These are phyloP conservation scores for Penelope pileata DNA, from an alignment of 2,113 vertebrate genomes.

Conservation along the genomic window DNA sequence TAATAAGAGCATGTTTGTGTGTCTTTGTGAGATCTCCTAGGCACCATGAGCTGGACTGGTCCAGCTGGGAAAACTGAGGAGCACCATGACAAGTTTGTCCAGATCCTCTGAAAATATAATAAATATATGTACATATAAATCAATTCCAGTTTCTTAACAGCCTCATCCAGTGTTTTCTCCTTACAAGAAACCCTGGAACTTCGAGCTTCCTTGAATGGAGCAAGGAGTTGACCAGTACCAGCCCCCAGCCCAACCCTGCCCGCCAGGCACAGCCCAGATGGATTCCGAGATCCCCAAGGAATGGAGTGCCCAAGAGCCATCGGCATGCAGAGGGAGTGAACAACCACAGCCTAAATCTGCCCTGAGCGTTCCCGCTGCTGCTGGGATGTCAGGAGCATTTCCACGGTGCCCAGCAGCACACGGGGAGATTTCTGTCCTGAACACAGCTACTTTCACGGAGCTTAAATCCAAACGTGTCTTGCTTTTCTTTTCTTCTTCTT, in stretches of 20 bases:
- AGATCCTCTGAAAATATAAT: not conserved
- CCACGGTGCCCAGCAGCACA: not conserved
- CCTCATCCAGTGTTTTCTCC: not conserved
- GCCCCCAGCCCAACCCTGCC: too few relatives aligned
- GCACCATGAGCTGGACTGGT: not conserved
- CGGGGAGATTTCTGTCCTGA: not conserved
- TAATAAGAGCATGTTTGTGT: not conserved
- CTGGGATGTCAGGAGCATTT: conserved; percentile 49
- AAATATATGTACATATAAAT: fast-evolving
- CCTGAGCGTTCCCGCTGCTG: not conserved
- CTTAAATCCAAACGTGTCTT: not conserved
- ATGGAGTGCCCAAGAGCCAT: not conserved
- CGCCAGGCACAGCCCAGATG: not conserved
- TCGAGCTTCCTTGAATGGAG: not conserved
- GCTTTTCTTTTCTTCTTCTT: fast-evolving
- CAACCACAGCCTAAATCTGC: not conserved
- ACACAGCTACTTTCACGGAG: not conserved
- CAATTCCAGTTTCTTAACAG: not conserved
- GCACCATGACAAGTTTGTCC: not conserved
- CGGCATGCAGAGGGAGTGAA: not conserved
- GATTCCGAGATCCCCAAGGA: not conserved
- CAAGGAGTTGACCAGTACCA: not conserved
- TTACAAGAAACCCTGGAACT: not conserved
- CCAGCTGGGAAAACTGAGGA: not conserved
- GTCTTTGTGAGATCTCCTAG: not conserved